Evolutionary conservation across 1,140 invertebrate genomes (phyloP), one percentile per base, ranked within the genome.

Genomic region (Drusus annulatus): DNA sequence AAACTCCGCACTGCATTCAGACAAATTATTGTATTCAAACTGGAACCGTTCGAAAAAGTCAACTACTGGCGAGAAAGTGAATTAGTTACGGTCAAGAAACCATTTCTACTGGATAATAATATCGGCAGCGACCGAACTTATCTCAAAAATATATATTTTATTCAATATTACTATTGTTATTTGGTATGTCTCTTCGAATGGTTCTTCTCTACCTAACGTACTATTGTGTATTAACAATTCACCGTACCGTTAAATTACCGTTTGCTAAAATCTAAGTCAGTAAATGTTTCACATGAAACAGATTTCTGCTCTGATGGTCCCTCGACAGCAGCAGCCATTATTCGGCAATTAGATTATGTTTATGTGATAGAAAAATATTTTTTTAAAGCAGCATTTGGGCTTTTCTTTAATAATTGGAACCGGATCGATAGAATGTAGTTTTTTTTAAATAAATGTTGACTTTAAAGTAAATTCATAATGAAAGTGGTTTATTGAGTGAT

Each of bases 21-120:
- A 36, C 36, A 45, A 45, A 45, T 45, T 45, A 45, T 75, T 75
- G 68, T 71, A 52, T 71, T 25, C 28, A 58, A 58, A 75, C 71
- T 75, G 71, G 54, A 75, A 75, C 54, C 71, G 23, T 58, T 75
- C 58, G 71, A 75, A 56, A 75, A 75, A 56, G 54, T 75, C 58
- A 75, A 75, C 54, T 31, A 75, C 54, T 8, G 52, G 36, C 71
- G 4, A 75, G 71, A 75, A 75, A 75, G 71, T 77, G 60, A 68
- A 77, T 77, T 65, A 65, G 76, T 65, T n/a, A 77, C 76, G 76
- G 76, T 21, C 28, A 71, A 52, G 54, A 21, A 71, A 51, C 51
- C 45, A 65, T 65, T 65, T 65, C 62, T 17, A 28, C 62, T 65
- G n/a, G n/a, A 65, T n/a, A 65, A 25, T 45, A 13, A 45, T 45